Conservation (phyloP, 92 coral and sea anemone species). For the Phenganax subtilis region DNA sequence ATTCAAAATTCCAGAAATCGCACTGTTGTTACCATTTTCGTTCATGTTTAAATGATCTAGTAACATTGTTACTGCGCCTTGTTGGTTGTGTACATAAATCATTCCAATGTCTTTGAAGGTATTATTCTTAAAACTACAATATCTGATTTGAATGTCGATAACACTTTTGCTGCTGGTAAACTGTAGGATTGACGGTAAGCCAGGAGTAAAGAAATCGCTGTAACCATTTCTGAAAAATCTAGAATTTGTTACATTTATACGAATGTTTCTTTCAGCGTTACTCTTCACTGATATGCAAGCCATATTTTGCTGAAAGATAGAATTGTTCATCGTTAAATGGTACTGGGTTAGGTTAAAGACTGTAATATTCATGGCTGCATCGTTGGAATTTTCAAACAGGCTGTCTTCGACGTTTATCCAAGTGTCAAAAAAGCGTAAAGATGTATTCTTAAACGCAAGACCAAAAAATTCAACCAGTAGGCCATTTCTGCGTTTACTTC, state of each 20-base stretch:
- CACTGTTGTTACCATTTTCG: conserved; percentile 9
- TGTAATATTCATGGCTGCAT: conserved; percentile 16
- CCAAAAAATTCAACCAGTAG: conserved; percentile 21
- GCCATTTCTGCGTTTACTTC: background rate
- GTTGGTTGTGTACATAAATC: conserved; percentile 15
- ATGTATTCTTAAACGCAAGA: conserved; percentile 32
- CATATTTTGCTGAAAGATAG: conserved; percentile 22
- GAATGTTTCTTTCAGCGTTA: background rate
- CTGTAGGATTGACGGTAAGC: conserved; percentile 5
- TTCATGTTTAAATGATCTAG: background rate
- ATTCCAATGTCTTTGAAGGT: conserved; percentile 8
- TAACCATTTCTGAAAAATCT: conserved; percentile 31
- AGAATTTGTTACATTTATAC: conserved; percentile 22
- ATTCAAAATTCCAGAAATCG: background rate
- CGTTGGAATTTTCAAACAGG: conserved; percentile 1
- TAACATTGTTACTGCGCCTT: conserved; percentile 10
- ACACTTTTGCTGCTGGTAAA: background rate
- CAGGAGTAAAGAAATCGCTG: background rate
- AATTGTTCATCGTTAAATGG: conserved; percentile 10
- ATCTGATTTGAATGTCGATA: conserved; percentile 23
- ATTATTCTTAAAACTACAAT: conserved; percentile 30
- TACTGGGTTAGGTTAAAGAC: conserved; percentile 4
- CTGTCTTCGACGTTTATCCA: conserved; percentile 16
- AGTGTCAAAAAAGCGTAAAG: conserved; percentile 40
- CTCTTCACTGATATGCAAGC: conserved; percentile 29